Conservation (phyloP, 2,797 vertebrate species). For the Choloepus didactylus region DNA sequence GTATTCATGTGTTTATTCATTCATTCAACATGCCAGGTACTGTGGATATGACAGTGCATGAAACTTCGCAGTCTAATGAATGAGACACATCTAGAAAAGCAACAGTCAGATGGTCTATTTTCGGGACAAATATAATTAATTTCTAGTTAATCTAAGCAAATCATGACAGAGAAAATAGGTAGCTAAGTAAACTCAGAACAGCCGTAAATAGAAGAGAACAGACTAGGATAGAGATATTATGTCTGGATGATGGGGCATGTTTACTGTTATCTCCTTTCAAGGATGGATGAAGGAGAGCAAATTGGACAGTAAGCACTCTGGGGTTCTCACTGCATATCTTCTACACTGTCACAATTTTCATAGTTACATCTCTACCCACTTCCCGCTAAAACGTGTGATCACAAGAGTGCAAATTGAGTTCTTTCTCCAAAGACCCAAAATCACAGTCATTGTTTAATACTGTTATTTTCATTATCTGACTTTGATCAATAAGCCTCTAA, state of each 20-base stretch:
- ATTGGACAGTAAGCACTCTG: too few species aligned
- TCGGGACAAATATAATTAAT: neutral
- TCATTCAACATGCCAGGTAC: too few species aligned
- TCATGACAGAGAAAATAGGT: neutral
- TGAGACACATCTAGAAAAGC: neutral
- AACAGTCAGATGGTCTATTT: neutral
- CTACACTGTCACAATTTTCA: neutral
- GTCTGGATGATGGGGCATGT: neutral
- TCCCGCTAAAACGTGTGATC: neutral
- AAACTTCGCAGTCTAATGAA: neutral
- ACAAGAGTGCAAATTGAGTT: neutral
- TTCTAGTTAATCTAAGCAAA: slow-evolving; percentile 32
- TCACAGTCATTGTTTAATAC: neutral
- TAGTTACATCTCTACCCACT: too few species aligned
- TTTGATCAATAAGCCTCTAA: neutral
- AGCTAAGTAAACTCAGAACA: neutral
- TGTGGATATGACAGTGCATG: neutral
- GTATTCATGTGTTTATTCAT: neutral
- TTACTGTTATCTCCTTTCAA: neutral
- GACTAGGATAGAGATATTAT: neutral
- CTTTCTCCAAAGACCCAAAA: neutral
- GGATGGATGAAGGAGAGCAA: accelerated
- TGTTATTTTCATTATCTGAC: neutral
- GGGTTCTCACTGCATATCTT: neutral
- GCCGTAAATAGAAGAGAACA: neutral